A percentile compares a stretch with the other conserved stretches of the same genome.
These are phyloP conservation scores for Pycnonotus jocosus DNA, from an alignment of 2,113 vertebrate species.

Conservation along the genomic window DNA sequence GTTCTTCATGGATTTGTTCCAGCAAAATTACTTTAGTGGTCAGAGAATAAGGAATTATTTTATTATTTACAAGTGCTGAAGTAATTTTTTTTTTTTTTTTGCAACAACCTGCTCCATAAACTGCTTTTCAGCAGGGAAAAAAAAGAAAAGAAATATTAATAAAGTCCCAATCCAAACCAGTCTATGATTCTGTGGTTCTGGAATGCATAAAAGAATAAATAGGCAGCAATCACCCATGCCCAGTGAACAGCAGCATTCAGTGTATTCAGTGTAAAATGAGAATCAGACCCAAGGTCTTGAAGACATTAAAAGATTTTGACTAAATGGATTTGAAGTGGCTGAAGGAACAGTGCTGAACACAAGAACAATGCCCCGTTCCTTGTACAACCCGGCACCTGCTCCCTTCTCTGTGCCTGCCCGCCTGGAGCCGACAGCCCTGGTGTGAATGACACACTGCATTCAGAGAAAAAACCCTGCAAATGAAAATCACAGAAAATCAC, in stretches of 20 bases:
- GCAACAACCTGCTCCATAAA: neutral
- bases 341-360: neutral
- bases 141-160: neutral
- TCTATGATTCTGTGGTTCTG: neutral
- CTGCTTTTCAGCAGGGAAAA: neutral
- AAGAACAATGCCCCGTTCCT: neutral
- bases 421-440: neutral
- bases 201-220: neutral
- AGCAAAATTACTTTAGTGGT: neutral
- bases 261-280: neutral
- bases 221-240: neutral
- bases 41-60: neutral
- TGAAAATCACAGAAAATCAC: neutral
- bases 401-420: neutral
- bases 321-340: neutral
- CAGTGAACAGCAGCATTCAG: neutral
- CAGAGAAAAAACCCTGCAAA: neutral
- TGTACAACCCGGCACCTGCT: accelerated
- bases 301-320: neutral
- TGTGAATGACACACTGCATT: neutral
- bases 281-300: neutral
- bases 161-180: neutral
- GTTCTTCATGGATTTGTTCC: neutral
- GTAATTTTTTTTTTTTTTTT: neutral
- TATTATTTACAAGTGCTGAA: neutral